Evolutionary conservation across 2,888 invertebrate species (phyloP).

Genomic region (Dusona sp.): DNA sequence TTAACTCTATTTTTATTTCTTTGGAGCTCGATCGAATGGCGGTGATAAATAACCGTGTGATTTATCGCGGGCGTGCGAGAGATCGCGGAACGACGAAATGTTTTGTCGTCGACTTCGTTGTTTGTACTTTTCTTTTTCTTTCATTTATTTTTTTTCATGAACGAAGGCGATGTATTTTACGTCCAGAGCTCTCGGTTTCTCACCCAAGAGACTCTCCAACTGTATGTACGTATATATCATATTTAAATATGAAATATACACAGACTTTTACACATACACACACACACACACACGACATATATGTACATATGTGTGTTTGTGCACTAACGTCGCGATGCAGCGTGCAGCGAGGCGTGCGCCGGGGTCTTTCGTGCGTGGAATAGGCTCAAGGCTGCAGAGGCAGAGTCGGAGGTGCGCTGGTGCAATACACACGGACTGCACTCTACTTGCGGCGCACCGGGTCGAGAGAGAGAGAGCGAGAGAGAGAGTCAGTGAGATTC

Average conservation of each 20-base stretch:
- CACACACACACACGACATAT: neutral
- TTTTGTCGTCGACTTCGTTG: slow-evolving; percentile 47
- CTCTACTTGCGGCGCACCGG: slow-evolving; percentile 60
- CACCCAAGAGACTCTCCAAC: slow-evolving; percentile 32
- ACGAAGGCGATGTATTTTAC: slow-evolving; percentile 51
- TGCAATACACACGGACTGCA: slow-evolving; percentile 74
- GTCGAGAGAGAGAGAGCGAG: slow-evolving; percentile 10
- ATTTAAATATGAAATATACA: slow-evolving; percentile 12
- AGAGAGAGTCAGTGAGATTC: slow-evolving; percentile 17
- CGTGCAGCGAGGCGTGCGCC: slow-evolving; percentile 83
- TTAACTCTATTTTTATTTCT: neutral
- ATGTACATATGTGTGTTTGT: neutral
- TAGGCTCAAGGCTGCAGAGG: slow-evolving; percentile 84
- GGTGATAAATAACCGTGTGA: slow-evolving; percentile 48
- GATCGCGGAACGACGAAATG: slow-evolving; percentile 43
- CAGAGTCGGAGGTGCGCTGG: slow-evolving; percentile 70
- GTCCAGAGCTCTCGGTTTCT: slow-evolving; percentile 26
- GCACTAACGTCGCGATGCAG: slow-evolving; percentile 75
- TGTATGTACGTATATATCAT: neutral
- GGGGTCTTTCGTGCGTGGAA: slow-evolving; percentile 85
- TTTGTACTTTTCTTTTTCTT: slow-evolving; percentile 33
- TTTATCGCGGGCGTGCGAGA: slow-evolving; percentile 45
- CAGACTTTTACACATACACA: neutral
- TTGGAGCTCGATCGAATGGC: neutral
- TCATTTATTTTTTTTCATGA: slow-evolving; percentile 15